Base-by-base conservation (phyloP, 2,113 vertebrate species). In the Rhinoderma darwinii region DNA sequence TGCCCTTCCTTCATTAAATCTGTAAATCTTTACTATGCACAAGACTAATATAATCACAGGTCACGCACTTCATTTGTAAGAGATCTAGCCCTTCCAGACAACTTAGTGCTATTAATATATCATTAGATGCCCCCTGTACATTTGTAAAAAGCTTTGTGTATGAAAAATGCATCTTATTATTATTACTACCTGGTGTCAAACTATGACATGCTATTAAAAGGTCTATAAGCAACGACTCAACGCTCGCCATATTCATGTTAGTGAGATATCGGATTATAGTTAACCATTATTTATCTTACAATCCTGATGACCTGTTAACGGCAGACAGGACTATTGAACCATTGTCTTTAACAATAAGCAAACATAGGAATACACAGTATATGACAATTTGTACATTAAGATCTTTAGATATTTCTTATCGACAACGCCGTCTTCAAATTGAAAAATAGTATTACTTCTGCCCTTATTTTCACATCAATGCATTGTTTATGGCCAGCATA, bases 71-170 rank as follows among this genome's bases (percentile, higher is more conserved):
- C 35, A 79, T 79, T 70, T 79, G 44, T 86, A 27, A 63, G 44
- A 86, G 61, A 63, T 86, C 74, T 61, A n/a, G 43, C 74, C 75
- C 30, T 85, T 86, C 30, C 59, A 86, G 32, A 39, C 61, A 86
- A 86, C 79, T 79, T 86, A 68, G 22, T 39, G 44, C 76, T 51
- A 79, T 78, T 79, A 86, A 78, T 39, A 66, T 79, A 77, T 79
- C 61, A 86, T 86, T 86, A 50, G 32, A 75, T 70, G 30, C 8
- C 43, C 74, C 66, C 44, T 70, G 56, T 66, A 63, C 54, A 61
- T 85, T 66, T 50, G 59, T 39, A 51, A 54, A 86, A 27, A 41
- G 11, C 66, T 8, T 41, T 78, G 44, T 30, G 18, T 44, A 79
- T 35, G 61, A 68, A 43, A 18, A 79, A 68, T 51, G 77, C 30